Base-by-base conservation (phyloP, 2,888 invertebrate genomes). In the Cheilosia vulpina region DNA sequence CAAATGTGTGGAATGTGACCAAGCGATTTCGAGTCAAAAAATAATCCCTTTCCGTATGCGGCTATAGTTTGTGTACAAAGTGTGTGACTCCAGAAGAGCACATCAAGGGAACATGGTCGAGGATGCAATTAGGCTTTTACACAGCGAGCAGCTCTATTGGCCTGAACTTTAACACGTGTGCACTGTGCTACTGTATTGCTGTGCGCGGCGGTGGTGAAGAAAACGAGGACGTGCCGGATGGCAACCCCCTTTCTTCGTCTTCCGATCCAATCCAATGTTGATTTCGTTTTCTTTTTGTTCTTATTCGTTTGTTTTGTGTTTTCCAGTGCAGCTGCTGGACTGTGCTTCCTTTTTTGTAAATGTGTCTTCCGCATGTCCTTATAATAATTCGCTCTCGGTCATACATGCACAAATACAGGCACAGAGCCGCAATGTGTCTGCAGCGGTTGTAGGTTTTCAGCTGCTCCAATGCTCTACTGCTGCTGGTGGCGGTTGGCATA, bases 1-100 rank as follows among this genome's bases (percentile, higher is more conserved):
- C 76, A 85, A 85, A 85, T 85, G 81, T 81, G 47, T 81, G 76
- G 81, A 85, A 85, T 85, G 85, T 85, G 85, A 85, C 85, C 76
- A 77, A 52, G 76, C 71, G 76, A 71, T 72, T 71, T 55, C 21
- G 73, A 60, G 24, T 4, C 15, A 58, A 17, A 15, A 27, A 47
- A 62, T 41, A 58, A 13, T 17, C 60, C 31, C 19, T 76, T 63
- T 50, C 45, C 55, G 17, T 34, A n/a, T 31, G 34, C 62, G 50
- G 34, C 47, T 57, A 60, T 71, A 65, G 81, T 69, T 76, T 76
- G 57, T 38, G 52, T 63, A 72, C 50, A 57, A 50, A 78, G 66
- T 69, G 41, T 69, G 41, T 63, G 68, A 34, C 34, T 63, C 58
- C 53, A 71, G 57, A 63, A 84, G 80, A 69, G 45, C 43, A 55